These are phyloP conservation scores for Erebia ligea DNA, from an alignment of 2,888 invertebrate species.

Conservation along the genomic window DNA sequence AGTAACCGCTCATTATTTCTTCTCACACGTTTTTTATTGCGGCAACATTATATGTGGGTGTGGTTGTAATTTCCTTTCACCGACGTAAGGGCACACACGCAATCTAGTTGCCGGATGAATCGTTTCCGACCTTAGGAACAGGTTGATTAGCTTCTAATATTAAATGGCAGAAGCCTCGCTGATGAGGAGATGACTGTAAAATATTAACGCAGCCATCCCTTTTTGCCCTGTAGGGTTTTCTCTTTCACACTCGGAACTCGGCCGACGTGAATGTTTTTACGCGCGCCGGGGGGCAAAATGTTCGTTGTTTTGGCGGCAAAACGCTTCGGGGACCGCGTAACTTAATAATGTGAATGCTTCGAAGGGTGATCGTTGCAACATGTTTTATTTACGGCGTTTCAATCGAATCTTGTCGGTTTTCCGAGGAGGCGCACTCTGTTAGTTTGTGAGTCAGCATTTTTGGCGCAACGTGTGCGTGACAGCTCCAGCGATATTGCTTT, in stretches of 20 bases:
- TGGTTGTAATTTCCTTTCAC: constrained; percentile 84
- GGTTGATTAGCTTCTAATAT: constrained; percentile 44
- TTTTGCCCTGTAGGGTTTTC: constrained; percentile 64
- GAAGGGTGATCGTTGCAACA: constrained; percentile 73
- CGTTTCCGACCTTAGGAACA: constrained; percentile 49
- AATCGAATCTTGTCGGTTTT: constrained; percentile 75
- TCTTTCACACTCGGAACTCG: constrained; percentile 61
- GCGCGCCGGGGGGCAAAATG: constrained; percentile 82
- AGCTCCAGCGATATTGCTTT: constrained; percentile 52
- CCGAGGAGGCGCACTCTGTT: constrained; percentile 48
- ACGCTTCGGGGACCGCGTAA: constrained; percentile 80
- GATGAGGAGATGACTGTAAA: constrained; percentile 80
- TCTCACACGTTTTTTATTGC: constrained; percentile 83
- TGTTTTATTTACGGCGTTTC: constrained; percentile 82
- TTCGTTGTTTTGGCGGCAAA: constrained; percentile 84
- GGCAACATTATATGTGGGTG: constrained; percentile 83
- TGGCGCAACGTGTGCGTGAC: constrained; percentile 65
- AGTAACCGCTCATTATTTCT: constrained; percentile 83
- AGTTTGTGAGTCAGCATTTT: constrained; percentile 58
- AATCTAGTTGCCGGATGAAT: constrained; percentile 52
- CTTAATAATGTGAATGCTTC: constrained; percentile 78
- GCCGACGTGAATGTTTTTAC: constrained; percentile 78
- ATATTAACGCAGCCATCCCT: constrained; percentile 79
- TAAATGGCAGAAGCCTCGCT: constrained; percentile 46
- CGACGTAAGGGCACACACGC: constrained; percentile 83